phyloP scores from a whole-genome alignment of 2,797 vertebrate genomes.

The Allochrocebus solatus region DNA sequence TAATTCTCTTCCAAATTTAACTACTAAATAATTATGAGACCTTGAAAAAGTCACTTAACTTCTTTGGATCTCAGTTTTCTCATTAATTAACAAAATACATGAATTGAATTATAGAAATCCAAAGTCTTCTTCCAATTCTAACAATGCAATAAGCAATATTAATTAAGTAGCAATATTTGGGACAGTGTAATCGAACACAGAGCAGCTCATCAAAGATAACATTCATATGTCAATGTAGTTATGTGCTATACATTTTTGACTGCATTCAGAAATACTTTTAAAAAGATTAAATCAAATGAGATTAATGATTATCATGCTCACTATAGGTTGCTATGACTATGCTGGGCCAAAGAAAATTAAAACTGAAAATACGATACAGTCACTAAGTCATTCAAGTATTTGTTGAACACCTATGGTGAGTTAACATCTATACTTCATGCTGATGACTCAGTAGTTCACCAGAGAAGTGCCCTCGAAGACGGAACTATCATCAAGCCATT shows the following conservation, averaged over 20 bases:
- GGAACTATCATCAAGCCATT: neutral
- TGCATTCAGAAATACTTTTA: neutral
- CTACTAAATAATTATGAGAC: neutral
- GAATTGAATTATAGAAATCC: neutral
- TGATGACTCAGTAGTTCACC: neutral
- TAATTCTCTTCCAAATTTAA: neutral
- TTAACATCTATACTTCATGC: neutral
- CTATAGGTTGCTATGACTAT: neutral
- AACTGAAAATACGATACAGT: neutral
- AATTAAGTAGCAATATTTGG: neutral
- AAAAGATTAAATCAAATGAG: neutral
- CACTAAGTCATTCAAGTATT: neutral
- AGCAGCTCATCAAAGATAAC: neutral
- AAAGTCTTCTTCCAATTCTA: neutral
- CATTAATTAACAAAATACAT: neutral
- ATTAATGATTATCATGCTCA: neutral
- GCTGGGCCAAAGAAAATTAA: neutral
- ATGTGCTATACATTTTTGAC: neutral
- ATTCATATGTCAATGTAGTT: neutral
- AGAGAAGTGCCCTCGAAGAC: neutral
- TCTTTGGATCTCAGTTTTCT: constrained; percentile 6
- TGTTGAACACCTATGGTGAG: neutral
- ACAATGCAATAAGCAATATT: neutral
- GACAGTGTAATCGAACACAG: neutral
- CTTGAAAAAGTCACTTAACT: neutral